Conservation (phyloP, 2,113 vertebrate species). For the Sardina pilchardus region DNA sequence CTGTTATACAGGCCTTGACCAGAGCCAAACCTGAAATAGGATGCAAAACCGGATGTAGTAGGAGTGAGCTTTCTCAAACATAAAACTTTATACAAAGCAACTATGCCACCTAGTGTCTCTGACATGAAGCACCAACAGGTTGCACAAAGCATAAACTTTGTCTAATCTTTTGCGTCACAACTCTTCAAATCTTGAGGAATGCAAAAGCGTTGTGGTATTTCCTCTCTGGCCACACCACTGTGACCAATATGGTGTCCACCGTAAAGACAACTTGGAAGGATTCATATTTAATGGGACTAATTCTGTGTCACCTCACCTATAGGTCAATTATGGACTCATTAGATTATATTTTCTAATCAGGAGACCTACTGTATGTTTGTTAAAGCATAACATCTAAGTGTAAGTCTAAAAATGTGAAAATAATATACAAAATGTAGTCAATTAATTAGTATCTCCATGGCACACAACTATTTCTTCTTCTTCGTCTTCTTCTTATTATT, state of each 20-base stretch:
- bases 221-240: neutral
- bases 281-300: neutral
- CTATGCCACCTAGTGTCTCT: constrained; percentile 5
- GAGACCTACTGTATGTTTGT: too few relatives aligned
- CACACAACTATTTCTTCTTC: too few relatives aligned
- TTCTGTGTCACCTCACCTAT: neutral
- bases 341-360: too few relatives aligned
- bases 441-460: too few relatives aligned
- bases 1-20: neutral
- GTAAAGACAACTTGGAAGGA: neutral
- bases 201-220: neutral
- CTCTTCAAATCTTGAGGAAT: too few relatives aligned
- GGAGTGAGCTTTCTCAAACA: neutral
- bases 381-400: too few relatives aligned
- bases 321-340: neutral
- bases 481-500: too few relatives aligned
- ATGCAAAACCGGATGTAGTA: neutral
- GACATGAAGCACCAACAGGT: neutral
- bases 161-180: too few relatives aligned
- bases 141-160: neutral
- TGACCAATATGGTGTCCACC: neutral
- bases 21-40: neutral
- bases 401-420: too few relatives aligned
- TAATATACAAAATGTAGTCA: too few relatives aligned
- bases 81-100: neutral